phyloP scores from a whole-genome alignment of 2,888 invertebrate genomes.

The Stenodera caucasica region DNA sequence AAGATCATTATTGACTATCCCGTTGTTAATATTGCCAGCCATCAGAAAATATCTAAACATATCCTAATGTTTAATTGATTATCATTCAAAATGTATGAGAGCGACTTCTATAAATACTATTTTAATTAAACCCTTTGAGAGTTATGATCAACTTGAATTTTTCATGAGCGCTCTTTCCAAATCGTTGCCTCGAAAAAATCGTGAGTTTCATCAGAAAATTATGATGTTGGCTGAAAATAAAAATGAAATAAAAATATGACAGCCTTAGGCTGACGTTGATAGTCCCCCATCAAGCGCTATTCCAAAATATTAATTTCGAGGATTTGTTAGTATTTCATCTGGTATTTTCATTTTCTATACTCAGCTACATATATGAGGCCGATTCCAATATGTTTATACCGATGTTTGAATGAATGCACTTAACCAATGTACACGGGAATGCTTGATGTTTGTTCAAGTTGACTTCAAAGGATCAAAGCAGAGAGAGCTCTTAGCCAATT shows the following conservation, averaged over 20 bases:
- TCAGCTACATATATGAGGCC: background rate
- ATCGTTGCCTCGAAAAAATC: background rate
- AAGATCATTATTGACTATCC: no score
- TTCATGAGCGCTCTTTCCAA: background rate
- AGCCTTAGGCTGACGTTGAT: background rate
- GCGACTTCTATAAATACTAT: no score
- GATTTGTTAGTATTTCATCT: slow-evolving; percentile 25
- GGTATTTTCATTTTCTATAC: slow-evolving; percentile 16
- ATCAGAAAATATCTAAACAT: no score
- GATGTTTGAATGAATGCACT: slow-evolving; percentile 45
- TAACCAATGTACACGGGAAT: slow-evolving; percentile 44
- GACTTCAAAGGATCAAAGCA: slow-evolving; percentile 50
- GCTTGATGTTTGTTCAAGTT: slow-evolving; percentile 40
- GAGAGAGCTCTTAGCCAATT: slow-evolving; percentile 49
- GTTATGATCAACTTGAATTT: background rate
- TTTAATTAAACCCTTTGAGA: no score
- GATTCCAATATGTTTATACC: slow-evolving; percentile 31
- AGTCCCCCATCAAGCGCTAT: background rate
- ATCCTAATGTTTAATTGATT: no score
- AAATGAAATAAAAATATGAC: background rate
- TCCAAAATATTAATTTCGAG: slow-evolving; percentile 21
- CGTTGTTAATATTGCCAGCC: no score
- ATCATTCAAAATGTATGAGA: no score
- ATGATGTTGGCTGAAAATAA: background rate
- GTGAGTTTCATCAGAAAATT: background rate